Conservation (phyloP, 1,140 invertebrate genomes). For the Muscidifurax raptorellus region DNA sequence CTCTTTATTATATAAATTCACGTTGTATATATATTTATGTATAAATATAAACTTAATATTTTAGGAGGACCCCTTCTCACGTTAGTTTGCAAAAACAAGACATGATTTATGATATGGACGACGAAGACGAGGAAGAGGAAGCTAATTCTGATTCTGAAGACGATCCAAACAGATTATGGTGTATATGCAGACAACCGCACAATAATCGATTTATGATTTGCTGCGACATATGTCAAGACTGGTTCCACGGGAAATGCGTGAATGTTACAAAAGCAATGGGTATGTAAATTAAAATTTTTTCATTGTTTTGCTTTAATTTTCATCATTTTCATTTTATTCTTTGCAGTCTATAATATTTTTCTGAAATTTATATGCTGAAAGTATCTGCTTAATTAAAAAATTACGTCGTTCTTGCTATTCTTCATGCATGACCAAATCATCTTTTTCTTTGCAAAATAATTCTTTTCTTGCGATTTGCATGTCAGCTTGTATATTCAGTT, state of each 20-base stretch:
- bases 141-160: constrained; percentile 86
- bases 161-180: constrained; percentile 96
- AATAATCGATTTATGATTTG: constrained; percentile 99
- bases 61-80: constrained; percentile 33
- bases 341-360: neutral
- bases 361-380: neutral
- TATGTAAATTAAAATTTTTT: constrained; percentile 54
- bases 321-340: neutral
- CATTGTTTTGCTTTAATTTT: neutral
- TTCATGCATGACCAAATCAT: neutral
- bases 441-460: neutral
- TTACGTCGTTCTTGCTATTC: neutral
- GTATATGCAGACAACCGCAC: constrained; percentile 95
- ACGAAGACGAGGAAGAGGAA: constrained; percentile 74
- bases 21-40: constrained; percentile 4
- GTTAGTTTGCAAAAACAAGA: constrained; percentile 47
- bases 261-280: constrained; percentile 93
- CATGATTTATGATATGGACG: constrained; percentile 48
- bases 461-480: neutral
- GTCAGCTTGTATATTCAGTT: neutral
- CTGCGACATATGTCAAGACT: constrained; percentile 96
- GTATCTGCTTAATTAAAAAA: neutral
- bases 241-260: constrained; percentile 98
- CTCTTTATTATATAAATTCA: neutral
- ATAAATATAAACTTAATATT: neutral